These are phyloP conservation scores for Cassiopea andromeda DNA, from an alignment of 30 jellyfish, hydroid and myxozoan species.

Conservation along the genomic window DNA sequence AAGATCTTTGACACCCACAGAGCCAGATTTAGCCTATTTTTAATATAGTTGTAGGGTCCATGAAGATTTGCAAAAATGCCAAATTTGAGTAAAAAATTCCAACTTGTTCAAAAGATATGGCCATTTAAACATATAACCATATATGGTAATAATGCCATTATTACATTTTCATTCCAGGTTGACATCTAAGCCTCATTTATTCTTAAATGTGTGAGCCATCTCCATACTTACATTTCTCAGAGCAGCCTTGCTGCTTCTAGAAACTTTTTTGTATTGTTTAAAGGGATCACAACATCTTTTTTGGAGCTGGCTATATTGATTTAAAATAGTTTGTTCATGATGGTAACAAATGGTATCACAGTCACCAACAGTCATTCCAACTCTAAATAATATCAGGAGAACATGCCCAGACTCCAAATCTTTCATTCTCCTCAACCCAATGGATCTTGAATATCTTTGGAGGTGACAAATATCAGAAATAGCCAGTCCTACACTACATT, in stretches of 20 bases:
- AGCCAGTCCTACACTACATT: too few relatives aligned
- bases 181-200: background rate
- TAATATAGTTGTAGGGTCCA: background rate
- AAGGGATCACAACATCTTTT: background rate
- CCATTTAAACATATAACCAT: constrained; percentile 9
- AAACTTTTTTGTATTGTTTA: background rate
- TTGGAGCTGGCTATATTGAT: background rate
- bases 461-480: too few relatives aligned
- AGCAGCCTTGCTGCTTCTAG: background rate
- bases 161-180: background rate
- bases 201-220: background rate
- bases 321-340: background rate
- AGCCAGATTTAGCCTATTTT: background rate
- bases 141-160: background rate
- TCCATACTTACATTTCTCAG: background rate
- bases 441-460: too few relatives aligned
- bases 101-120: background rate
- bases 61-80: background rate
- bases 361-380: background rate
- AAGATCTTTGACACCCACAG: constrained; percentile 8
- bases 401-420: too few relatives aligned
- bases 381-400: background rate
- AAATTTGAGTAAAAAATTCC: background rate
- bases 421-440: too few relatives aligned
- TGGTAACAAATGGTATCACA: background rate